These are phyloP conservation scores for Eudyptes chrysolophus DNA, from an alignment of 2,113 vertebrate species.

Conservation along the genomic window DNA sequence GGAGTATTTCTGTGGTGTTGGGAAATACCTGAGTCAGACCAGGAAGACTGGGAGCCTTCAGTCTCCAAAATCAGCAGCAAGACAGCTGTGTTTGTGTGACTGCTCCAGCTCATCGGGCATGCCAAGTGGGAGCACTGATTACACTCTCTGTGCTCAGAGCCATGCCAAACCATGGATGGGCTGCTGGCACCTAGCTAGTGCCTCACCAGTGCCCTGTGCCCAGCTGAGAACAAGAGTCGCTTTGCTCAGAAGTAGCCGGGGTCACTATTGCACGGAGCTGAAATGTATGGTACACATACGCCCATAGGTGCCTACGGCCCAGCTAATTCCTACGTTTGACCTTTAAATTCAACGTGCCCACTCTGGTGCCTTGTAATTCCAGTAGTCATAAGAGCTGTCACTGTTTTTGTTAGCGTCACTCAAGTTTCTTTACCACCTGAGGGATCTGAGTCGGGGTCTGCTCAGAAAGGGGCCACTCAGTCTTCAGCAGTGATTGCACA, in stretches of 20 bases:
- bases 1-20: not conserved
- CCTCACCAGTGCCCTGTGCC: fast-evolving
- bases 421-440: not conserved
- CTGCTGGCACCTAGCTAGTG: not conserved
- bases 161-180: fast-evolving
- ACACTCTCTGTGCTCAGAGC: not conserved
- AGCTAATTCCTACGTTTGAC: not conserved
- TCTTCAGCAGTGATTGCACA: not conserved
- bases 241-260: not conserved
- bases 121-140: not conserved
- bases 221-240: fast-evolving
- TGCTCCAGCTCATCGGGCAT: not conserved
- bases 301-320: not conserved
- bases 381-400: not conserved
- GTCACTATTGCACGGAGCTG: not conserved
- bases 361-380: not conserved
- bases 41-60: not conserved
- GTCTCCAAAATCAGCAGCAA: not conserved
- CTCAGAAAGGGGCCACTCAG: not conserved
- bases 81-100: fast-evolving
- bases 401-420: not conserved
- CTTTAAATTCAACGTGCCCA: not conserved
- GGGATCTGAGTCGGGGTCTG: not conserved
- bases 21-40: not conserved
- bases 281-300: not conserved